phyloP scores from a whole-genome alignment of 2,888 invertebrate genomes.

The Glaucopsyche alexis region DNA sequence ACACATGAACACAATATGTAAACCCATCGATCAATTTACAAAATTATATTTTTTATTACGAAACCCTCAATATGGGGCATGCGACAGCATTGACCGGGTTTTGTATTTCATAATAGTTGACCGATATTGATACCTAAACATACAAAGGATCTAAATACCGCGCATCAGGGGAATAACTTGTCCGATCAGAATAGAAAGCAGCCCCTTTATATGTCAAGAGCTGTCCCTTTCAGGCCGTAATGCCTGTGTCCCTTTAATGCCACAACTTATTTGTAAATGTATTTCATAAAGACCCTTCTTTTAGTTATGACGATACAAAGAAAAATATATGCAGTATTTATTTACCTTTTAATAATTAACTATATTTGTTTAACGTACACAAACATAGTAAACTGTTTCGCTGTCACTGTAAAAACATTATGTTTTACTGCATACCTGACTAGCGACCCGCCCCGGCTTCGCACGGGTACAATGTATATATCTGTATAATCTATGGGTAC shows the following conservation, averaged over 20 bases:
- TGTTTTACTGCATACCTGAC: too few relatives aligned
- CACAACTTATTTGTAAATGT: constrained; percentile 5
- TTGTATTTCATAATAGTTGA: constrained; percentile 4
- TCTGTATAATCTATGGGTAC: too few relatives aligned
- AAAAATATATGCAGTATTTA: constrained; percentile 5
- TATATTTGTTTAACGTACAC: too few relatives aligned
- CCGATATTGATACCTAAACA: constrained; percentile 12
- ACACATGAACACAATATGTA: too few relatives aligned
- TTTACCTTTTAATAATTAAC: neutral
- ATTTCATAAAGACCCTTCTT: neutral
- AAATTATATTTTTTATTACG: neutral
- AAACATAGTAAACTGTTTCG: too few relatives aligned
- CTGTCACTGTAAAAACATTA: too few relatives aligned
- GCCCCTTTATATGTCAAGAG: constrained; percentile 23
- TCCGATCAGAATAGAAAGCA: constrained; percentile 12
- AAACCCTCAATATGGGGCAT: neutral
- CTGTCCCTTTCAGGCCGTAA: constrained; percentile 5
- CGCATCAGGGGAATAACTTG: constrained; percentile 16
- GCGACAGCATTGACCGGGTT: neutral
- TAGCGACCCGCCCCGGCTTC: too few relatives aligned
- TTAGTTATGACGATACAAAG: neutral
- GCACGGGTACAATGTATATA: too few relatives aligned
- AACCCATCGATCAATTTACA: neutral
- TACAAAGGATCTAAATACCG: constrained; percentile 16
- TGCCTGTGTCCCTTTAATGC: constrained; percentile 14